Base-by-base conservation (phyloP, 2,113 vertebrate genomes). In the Apteryx mantelli region DNA sequence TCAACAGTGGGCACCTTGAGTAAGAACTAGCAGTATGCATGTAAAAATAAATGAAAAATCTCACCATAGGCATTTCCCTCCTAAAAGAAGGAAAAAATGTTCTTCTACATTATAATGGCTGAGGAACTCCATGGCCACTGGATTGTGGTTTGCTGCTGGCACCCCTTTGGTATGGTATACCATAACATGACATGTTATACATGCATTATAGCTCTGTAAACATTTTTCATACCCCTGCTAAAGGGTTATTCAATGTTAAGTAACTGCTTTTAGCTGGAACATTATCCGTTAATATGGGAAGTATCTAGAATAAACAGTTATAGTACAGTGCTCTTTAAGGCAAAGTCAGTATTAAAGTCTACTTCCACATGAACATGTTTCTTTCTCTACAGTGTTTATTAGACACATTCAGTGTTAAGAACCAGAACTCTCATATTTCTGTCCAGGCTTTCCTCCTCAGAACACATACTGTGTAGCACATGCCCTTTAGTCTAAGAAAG, bases 381-480 rank as follows among this genome's bases (percentile, higher is more conserved):
- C 70, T n/a, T 93, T 73, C 44, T 25, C n/a, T 89, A 24, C 77
- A 94, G 11, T 91, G 85, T 89, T 96, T 92, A 91, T 94, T 79
- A 85, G 84, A 44, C 25, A 64, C 14, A n/a, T 55, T 86, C 38
- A 55, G 9, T 78, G 13, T 78, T 65, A 78, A 0, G 0, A 87
- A 42, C 36, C 19, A 34, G 46, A 81, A 14, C 52, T 73, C 81
- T 91, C 61, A 15, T 28, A 22, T 89, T 95, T 88, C 65, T 82
- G 18, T 26, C 24, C 74, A 83, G 66, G 28, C 40, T 83, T 75
- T 92, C 53, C 63, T 70, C 76, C 53, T 86, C 60, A 48, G 34
- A 52, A 50, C 34, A n/a, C n/a, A 30, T 60, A 22, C 0, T 0
- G 30, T 40, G 34, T 56, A 77, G 20, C 4, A 4, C 21, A 30